Conservation (phyloP, 1,140 invertebrate species). For the Triops longicaudatus region DNA sequence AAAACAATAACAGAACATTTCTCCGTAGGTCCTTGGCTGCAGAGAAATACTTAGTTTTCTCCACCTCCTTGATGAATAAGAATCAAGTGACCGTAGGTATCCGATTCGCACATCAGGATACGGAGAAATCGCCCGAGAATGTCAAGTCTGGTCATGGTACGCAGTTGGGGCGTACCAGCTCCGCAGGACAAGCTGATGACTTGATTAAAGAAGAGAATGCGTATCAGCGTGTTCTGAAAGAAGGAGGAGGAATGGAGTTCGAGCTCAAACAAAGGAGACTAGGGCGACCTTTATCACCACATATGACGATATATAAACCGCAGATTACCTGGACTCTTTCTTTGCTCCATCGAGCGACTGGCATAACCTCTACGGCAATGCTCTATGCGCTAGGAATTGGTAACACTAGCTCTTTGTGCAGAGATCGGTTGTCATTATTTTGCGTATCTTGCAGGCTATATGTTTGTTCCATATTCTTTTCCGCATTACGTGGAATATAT, state of each 20-base stretch:
- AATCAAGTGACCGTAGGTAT: too few species aligned
- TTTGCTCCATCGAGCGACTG: conserved; percentile 69
- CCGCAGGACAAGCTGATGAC: not conserved
- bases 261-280: conserved; percentile 58
- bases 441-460: not conserved
- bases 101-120: too few species aligned
- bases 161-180: not conserved
- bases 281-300: conserved; percentile 70
- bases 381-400: conserved; percentile 14
- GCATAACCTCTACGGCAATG: conserved; percentile 41
- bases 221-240: not conserved
- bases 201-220: not conserved
- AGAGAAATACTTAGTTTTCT: too few species aligned
- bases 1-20: too few species aligned
- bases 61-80: too few species aligned
- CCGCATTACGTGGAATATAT: conserved; percentile 18
- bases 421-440: not conserved
- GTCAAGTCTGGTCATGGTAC: too few species aligned
- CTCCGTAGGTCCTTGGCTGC: too few species aligned
- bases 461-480: not conserved
- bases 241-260: conserved; percentile 43
- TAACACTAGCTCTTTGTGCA: not conserved
- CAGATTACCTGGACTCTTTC: conserved; percentile 69
- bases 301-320: conserved; percentile 72
- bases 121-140: too few species aligned